Evolutionary conservation across 2,113 vertebrate species (phyloP).

Genomic region (Chloebia gouldiae): DNA sequence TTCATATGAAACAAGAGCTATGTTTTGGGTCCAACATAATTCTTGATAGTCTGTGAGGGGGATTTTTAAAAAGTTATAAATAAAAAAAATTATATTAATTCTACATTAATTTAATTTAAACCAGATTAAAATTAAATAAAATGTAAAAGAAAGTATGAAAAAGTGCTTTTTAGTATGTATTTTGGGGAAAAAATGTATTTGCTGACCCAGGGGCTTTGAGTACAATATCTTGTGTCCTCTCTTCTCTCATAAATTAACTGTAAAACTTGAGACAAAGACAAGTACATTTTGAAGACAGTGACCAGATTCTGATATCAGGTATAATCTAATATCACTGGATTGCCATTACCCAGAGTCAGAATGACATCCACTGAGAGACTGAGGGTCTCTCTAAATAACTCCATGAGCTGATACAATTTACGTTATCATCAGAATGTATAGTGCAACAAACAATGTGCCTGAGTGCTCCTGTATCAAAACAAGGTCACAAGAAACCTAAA

Average conservation of each 20-base stretch:
- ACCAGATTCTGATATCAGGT: not conserved
- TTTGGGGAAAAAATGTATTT: not conserved
- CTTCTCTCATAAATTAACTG: not conserved
- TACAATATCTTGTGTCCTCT: not conserved
- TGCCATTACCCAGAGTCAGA: not conserved
- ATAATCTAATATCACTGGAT: not conserved
- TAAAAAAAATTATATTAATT: not conserved
- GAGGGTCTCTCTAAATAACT: not conserved
- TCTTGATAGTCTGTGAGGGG: not conserved
- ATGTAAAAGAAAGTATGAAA: not conserved
- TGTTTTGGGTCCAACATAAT: not conserved
- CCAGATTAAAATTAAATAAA: not conserved
- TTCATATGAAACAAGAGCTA: constrained; percentile 33
- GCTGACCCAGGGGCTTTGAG: not conserved
- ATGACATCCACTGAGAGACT: not conserved
- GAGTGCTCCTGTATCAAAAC: not conserved
- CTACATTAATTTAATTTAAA: not conserved
- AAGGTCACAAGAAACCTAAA: not conserved
- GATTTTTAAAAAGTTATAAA: not conserved
- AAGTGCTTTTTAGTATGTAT: accelerated
- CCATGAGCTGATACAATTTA: not conserved
- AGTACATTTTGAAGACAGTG: not conserved
- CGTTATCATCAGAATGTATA: not conserved
- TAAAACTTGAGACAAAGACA: not conserved
- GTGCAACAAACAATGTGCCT: not conserved